These are phyloP conservation scores for Anaspis maculata DNA, from an alignment of 2,888 invertebrate genomes.

Conservation along the genomic window DNA sequence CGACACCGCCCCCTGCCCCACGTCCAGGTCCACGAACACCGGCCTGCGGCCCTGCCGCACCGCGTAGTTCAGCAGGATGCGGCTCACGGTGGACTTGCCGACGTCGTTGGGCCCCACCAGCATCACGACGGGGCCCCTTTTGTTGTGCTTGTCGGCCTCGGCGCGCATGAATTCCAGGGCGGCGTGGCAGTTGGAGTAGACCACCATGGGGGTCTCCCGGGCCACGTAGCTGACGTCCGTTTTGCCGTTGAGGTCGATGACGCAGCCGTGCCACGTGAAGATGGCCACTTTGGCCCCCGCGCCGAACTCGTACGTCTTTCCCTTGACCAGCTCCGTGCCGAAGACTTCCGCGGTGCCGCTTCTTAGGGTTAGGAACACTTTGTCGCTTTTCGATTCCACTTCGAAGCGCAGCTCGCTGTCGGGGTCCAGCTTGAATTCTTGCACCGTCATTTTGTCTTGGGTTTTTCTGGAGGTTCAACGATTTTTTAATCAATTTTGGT, in stretches of 20 bases:
- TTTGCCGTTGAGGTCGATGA: slow-evolving; percentile 74
- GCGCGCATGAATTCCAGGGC: slow-evolving; percentile 85
- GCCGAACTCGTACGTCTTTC: slow-evolving; percentile 82
- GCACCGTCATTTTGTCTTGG: too few relatives aligned
- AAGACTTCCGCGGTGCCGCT: slow-evolving; percentile 92
- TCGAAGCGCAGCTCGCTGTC: slow-evolving; percentile 92
- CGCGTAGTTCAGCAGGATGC: slow-evolving; percentile 88
- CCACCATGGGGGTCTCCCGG: slow-evolving; percentile 93
- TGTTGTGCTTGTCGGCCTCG: slow-evolving; percentile 65
- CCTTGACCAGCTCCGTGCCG: slow-evolving; percentile 90
- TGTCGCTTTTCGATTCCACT: slow-evolving; percentile 80
- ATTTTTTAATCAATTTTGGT: background rate
- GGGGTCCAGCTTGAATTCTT: slow-evolving; percentile 76
- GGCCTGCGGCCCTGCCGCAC: slow-evolving; percentile 83
- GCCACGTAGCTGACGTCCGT: slow-evolving; percentile 92
- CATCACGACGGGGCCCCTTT: slow-evolving; percentile 78
- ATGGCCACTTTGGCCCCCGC: slow-evolving; percentile 91
- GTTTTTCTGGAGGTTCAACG: background rate
- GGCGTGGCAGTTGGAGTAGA: slow-evolving; percentile 93
- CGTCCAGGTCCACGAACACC: slow-evolving; percentile 90
- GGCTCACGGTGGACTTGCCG: slow-evolving; percentile 82
- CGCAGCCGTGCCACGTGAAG: slow-evolving; percentile 94
- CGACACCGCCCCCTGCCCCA: slow-evolving; percentile 88
- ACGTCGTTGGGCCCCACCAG: slow-evolving; percentile 93
- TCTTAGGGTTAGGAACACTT: slow-evolving; percentile 74